Evolutionary conservation across 2,113 vertebrate genomes (phyloP), one percentile per base, ranked within the genome.

Genomic region (Colius striatus): DNA sequence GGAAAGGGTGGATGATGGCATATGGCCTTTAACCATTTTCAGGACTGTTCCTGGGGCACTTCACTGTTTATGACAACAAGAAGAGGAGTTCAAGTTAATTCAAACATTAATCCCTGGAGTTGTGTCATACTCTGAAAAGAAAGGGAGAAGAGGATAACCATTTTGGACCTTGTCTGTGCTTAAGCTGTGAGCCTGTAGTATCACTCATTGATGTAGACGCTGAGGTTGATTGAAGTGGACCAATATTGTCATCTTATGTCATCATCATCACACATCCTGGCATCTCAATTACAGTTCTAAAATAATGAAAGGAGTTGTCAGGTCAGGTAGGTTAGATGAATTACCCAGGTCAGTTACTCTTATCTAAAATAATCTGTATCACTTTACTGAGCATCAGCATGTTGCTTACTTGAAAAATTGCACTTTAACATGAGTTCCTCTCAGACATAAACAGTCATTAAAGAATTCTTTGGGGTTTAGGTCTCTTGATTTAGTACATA

Each of bases 271-370:
- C 61, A 29, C 0, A 1, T 78, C 7, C 36, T 96, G 84, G 84
- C 91, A 78, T 68, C 92, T 91, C 94, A 94, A 51, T 95, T 88
- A 75, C 78, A 71, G 60, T 58, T 89, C 30, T 74, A 14, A 91
- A 95, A 88, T 90, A 94, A 95, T 77, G 91, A 91, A 81, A 91
- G 83, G 58, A 92, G 50, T 67, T 95, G 81, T 88, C 85, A 84
- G 95, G 87, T 87, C 87, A 86, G 79, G 66, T 54, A 32, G 96
- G 72, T 72, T 74, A 27, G 96, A 94, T 91, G 91, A 91, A 96
- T 95, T 90, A 90, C 89, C 38, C 78, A 80, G 84, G 63, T 91
- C 89, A 50, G 82, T 76, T 94, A n/a, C 71, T 86, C 32, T 75
- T 36, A 77, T 89, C 92, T 89, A 3, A 79, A 94, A 89, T 58